Evolutionary conservation across 2,113 vertebrate species (phyloP).

Genomic region (Petaurus breviceps): DNA sequence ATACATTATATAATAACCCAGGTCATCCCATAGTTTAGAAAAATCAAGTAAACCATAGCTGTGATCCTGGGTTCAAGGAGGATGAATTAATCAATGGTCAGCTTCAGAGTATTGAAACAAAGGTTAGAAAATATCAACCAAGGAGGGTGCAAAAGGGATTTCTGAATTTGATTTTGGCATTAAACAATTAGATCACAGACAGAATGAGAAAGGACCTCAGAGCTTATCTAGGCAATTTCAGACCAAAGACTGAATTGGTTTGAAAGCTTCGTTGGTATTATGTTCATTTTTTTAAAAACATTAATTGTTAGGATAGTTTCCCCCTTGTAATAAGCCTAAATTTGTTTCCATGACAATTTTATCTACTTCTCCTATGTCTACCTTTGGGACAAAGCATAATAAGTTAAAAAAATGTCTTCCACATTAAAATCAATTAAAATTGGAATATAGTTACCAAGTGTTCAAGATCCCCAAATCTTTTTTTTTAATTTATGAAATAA

Average conservation of each 20-base stretch:
- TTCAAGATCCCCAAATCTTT: background rate
- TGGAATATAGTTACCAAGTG: background rate
- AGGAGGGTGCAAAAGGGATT: background rate
- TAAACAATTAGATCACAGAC: background rate
- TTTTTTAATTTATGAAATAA: too few species aligned
- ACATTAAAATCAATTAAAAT: background rate
- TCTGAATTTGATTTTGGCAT: background rate
- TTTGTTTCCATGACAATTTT: background rate
- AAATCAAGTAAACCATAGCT: background rate
- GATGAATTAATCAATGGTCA: background rate
- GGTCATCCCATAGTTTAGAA: background rate
- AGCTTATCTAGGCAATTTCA: background rate
- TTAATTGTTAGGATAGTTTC: background rate
- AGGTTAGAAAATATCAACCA: background rate
- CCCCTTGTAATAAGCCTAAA: background rate
- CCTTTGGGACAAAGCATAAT: background rate
- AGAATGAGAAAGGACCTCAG: background rate
- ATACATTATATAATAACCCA: background rate
- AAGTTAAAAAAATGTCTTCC: background rate
- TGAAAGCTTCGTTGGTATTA: background rate
- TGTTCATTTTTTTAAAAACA: background rate
- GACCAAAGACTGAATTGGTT: background rate
- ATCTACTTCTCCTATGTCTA: background rate
- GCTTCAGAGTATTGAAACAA: background rate
- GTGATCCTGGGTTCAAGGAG: background rate